These are phyloP conservation scores for Steromphala cineraria DNA, from an alignment of 2,888 invertebrate genomes.

Conservation along the genomic window DNA sequence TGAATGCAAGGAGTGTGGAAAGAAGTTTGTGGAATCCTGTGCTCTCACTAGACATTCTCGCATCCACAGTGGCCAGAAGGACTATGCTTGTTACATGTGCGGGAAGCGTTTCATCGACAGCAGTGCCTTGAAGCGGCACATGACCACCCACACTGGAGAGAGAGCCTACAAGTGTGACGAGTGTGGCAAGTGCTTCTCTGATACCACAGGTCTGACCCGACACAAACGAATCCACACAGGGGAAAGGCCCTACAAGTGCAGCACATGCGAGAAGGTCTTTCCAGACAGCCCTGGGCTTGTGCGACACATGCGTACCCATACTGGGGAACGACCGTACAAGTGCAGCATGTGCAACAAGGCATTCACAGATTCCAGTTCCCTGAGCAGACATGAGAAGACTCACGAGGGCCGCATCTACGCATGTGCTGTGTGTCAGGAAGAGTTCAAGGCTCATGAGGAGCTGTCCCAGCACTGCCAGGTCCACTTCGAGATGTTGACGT, in stretches of 20 bases:
- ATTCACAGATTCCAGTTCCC: not conserved
- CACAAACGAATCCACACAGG: not conserved
- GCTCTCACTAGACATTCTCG: not conserved
- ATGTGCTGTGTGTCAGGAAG: constrained; percentile 4
- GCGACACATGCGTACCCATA: not conserved
- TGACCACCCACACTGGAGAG: constrained; percentile 17
- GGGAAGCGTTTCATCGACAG: constrained; percentile 8
- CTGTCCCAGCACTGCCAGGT: not conserved
- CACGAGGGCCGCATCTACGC: not conserved
- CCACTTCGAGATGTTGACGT: not conserved
- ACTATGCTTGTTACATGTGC: constrained; percentile 14
- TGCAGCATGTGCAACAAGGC: constrained; percentile 4
- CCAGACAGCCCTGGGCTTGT: not conserved
- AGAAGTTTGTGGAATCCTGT: not conserved
- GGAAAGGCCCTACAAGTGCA: not conserved
- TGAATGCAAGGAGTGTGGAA: not conserved
- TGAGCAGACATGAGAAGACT: not conserved
- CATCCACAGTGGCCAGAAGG: constrained; percentile 5
- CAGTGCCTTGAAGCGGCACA: not conserved
- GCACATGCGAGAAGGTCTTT: not conserved
- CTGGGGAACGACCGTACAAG: constrained; percentile 1
- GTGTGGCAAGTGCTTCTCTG: not conserved
- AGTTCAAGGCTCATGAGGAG: not conserved
- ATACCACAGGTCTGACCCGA: not conserved
- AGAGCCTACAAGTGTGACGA: constrained; percentile 14